Percentiles rank a stretch among this genome's conserved stretches.
These are phyloP conservation scores for Agrenia bidenticulata DNA, from an alignment of 2,888 invertebrate genomes.

Conservation along the genomic window DNA sequence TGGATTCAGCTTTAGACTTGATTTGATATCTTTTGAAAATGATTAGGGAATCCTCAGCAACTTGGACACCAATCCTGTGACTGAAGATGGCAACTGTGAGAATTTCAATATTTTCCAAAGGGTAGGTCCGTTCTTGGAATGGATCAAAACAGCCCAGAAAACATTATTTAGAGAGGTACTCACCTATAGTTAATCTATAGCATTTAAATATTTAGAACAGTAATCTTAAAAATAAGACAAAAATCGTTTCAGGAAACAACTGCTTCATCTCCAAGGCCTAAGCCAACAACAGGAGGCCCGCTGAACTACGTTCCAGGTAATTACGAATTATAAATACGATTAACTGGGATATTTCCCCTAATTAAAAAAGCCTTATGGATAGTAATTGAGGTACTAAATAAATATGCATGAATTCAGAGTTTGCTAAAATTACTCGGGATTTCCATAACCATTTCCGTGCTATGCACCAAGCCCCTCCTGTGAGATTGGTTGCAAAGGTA, in stretches of 20 bases:
- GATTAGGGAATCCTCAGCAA: slow-evolving; percentile 32
- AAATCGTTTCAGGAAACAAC: not conserved
- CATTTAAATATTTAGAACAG: not conserved
- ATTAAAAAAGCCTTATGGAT: not conserved
- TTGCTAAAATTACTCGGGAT: slow-evolving; percentile 34
- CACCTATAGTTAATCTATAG: not conserved
- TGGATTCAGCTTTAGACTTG: not conserved
- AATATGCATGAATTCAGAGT: slow-evolving; percentile 14
- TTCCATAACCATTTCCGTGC: slow-evolving; percentile 39
- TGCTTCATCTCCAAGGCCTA: not conserved
- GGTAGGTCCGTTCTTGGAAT: slow-evolving; percentile 35
- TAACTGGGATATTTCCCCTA: not conserved
- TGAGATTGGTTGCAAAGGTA: slow-evolving; percentile 32
- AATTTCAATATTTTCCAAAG: slow-evolving; percentile 39
- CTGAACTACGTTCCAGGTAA: slow-evolving; percentile 15
- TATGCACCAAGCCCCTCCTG: slow-evolving; percentile 30
- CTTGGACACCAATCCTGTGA: slow-evolving; percentile 30
- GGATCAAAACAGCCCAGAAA: slow-evolving; percentile 31
- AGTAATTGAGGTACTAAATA: not conserved
- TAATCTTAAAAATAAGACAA: not conserved
- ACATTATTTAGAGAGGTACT: slow-evolving; percentile 31
- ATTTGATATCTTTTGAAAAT: not conserved
- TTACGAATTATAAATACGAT: not conserved
- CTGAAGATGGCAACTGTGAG: slow-evolving; percentile 32
- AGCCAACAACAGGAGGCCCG: slow-evolving; percentile 7